Evolutionary conservation across 2,113 vertebrate genomes (phyloP).

Genomic region (Corydoras maculifer): DNA sequence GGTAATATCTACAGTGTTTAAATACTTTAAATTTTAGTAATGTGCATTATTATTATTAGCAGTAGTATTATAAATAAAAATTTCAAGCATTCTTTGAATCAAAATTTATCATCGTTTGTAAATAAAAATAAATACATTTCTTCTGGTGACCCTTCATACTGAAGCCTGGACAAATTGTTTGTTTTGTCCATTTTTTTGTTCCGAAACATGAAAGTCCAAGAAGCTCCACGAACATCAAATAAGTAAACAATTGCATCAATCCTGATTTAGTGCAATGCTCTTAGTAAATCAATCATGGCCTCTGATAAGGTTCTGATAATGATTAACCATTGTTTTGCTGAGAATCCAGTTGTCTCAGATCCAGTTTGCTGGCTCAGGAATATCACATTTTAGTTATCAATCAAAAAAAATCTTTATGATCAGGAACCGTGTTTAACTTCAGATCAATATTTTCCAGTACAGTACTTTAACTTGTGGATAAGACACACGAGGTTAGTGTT

Average conservation of each 20-base stretch:
- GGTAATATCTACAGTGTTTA: too few species aligned
- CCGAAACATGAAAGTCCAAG: slow-evolving; percentile 45
- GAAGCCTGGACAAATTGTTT: slow-evolving; percentile 10
- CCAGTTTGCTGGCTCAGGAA: slow-evolving; percentile 54
- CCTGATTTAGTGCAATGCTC: slow-evolving; percentile 63
- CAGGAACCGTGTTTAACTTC: neutral
- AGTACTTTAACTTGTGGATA: too few species aligned
- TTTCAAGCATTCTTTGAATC: too few species aligned
- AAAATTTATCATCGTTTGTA: too few species aligned
- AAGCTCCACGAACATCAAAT: slow-evolving; percentile 59
- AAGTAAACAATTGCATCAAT: slow-evolving; percentile 77
- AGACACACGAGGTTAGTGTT: too few species aligned
- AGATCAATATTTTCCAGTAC: neutral
- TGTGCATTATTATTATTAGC: too few species aligned
- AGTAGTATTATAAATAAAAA: too few species aligned
- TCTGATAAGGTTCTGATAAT: slow-evolving; percentile 66
- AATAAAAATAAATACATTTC: too few species aligned
- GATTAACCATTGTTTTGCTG: slow-evolving; percentile 74
- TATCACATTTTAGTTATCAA: slow-evolving; percentile 52
- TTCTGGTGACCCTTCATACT: too few species aligned
- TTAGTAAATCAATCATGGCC: slow-evolving; percentile 75
- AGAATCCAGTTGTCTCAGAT: slow-evolving; percentile 58
- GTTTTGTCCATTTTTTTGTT: slow-evolving; percentile 6
- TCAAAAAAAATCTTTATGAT: slow-evolving; percentile 18
- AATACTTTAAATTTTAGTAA: too few species aligned